A percentile compares a stretch with the other conserved stretches of the same genome.
phyloP scores from a whole-genome alignment of 2,113 vertebrate species.

The cat (Felis catus) region DNA sequence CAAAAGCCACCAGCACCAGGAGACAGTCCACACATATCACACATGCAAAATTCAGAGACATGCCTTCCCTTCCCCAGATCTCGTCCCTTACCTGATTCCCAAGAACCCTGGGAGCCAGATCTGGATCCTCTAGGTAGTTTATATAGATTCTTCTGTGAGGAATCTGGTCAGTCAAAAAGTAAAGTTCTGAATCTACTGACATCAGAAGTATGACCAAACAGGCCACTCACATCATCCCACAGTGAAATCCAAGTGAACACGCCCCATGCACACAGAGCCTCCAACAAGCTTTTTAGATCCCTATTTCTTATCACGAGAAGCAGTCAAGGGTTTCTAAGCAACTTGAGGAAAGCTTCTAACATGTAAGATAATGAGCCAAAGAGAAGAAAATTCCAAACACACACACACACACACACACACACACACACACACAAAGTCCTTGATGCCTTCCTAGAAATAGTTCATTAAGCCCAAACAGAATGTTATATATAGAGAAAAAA shows the following conservation, averaged over 20 bases:
- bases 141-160: neutral
- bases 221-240: neutral
- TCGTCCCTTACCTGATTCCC: neutral
- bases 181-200: neutral
- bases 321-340: neutral
- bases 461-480: neutral
- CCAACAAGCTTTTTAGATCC: neutral
- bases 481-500: neutral
- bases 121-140: neutral
- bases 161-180: neutral
- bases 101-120: neutral
- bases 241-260: neutral
- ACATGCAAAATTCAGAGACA: neutral
- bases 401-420: too few relatives aligned
- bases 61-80: neutral
- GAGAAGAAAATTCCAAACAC: neutral
- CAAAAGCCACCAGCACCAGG: neutral
- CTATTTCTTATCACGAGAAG: neutral
- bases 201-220: neutral
- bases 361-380: neutral
- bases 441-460: neutral
- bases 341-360: neutral
- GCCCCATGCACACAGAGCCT: neutral
- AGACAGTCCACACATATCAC: neutral
- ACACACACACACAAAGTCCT: neutral